Conservation (phyloP, 2,113 vertebrate genomes). For the Todiramphus saurophagus region DNA sequence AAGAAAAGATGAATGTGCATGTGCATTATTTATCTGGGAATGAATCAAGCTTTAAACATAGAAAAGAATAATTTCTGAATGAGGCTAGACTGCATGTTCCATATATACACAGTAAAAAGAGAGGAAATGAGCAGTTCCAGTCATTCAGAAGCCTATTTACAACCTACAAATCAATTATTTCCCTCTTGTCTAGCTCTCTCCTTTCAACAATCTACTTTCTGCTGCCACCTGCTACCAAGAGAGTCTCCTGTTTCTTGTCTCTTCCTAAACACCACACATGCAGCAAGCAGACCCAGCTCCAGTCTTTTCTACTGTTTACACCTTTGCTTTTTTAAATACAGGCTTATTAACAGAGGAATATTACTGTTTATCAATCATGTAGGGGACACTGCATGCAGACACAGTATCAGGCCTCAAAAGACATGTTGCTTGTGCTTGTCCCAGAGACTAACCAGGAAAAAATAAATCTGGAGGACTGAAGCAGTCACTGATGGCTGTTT, state of each 20-base stretch:
- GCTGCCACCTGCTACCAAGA: neutral
- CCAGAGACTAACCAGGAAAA: neutral
- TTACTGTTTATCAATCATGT: neutral
- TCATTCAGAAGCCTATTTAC: neutral
- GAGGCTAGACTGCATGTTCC: neutral
- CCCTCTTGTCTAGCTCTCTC: neutral
- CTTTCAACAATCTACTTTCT: neutral
- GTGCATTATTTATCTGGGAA: neutral
- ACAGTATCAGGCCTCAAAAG: neutral
- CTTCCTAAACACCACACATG: neutral
- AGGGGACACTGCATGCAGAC: neutral
- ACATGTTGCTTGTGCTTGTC: neutral
- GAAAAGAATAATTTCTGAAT: neutral
- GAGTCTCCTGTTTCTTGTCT: neutral
- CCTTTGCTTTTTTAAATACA: neutral
- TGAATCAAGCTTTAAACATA: neutral
- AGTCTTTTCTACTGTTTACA: neutral
- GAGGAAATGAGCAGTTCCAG: neutral
- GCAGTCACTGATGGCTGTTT: neutral
- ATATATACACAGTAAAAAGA: neutral
- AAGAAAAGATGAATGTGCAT: neutral
- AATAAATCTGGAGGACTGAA: neutral
- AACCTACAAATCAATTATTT: neutral
- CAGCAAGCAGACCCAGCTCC: neutral
- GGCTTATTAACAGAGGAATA: neutral